Percentiles rank a stretch among this genome's conserved stretches.
phyloP scores from a whole-genome alignment of 2,797 vertebrate species.

The Xerus rutilus region DNA sequence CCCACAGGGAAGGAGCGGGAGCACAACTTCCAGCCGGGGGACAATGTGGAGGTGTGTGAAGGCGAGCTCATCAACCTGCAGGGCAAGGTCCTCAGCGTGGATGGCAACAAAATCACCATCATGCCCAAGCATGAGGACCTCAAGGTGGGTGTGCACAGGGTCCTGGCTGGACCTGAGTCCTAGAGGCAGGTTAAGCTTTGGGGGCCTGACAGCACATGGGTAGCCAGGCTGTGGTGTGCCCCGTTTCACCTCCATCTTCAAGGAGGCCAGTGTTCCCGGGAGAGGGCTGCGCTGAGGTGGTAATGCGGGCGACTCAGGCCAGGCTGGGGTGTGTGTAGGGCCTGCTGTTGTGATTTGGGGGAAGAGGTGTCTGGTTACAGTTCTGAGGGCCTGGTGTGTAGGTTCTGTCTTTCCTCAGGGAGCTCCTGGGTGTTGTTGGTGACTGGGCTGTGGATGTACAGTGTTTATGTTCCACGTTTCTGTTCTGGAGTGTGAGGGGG shows the following conservation, averaged over 20 bases:
- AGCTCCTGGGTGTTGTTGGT: not conserved
- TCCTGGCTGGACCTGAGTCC: no score
- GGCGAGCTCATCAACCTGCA: conserved; percentile 98
- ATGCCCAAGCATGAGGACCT: conserved; percentile 98
- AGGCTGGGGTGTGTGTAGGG: not conserved
- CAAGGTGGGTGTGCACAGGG: conserved; percentile 89
- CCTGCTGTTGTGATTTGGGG: not conserved
- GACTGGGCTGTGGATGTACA: not conserved
- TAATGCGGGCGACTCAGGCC: not conserved
- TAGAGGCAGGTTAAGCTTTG: not conserved
- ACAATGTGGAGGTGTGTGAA: conserved; percentile 98
- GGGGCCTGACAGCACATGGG: not conserved
- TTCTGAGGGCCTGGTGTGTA: not conserved
- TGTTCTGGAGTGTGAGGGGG: not conserved
- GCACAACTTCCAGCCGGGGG: conserved; percentile 97
- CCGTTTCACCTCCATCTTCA: no score
- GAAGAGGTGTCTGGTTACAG: not conserved
- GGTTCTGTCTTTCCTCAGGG: not conserved
- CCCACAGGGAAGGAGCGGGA: conserved; percentile 95
- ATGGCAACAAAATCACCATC: conserved; percentile 98
- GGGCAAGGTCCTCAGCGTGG: conserved; percentile 97
- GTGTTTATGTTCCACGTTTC: no score
- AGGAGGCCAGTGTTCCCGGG: no score
- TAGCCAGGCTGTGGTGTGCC: not conserved
- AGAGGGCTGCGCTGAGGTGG: not conserved